A percentile compares a stretch with the other conserved stretches of the same genome.
Conservation (phyloP, 2,888 invertebrate species). For the Ischnura elegans region DNA sequence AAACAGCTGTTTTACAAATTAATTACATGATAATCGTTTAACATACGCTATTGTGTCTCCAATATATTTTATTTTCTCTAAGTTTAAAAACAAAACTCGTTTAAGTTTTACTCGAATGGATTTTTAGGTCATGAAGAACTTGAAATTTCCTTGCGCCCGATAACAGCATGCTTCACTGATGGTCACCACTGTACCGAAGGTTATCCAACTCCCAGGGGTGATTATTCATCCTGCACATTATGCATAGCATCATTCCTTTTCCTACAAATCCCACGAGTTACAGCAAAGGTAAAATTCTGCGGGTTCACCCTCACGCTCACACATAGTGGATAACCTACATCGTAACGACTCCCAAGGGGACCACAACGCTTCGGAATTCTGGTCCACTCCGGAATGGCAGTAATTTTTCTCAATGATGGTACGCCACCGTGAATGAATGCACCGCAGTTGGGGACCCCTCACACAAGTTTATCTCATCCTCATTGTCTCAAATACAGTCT, state of each 20-base stretch:
- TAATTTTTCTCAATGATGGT: background rate
- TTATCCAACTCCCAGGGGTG: background rate
- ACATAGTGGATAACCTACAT: background rate
- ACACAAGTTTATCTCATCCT: no score
- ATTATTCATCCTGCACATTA: background rate
- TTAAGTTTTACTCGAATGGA: no score
- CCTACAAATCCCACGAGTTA: background rate
- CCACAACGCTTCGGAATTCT: background rate
- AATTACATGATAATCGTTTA: no score
- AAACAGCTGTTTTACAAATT: no score
- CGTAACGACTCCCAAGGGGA: background rate
- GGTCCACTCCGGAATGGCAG: background rate
- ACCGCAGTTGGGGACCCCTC: no score
- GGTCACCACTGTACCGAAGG: background rate
- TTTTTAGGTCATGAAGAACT: background rate
- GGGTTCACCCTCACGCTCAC: background rate
- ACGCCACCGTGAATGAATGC: background rate
- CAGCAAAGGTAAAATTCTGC: background rate
- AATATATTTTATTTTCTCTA: no score
- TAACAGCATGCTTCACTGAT: background rate
- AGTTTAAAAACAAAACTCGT: no score
- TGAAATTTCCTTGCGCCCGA: background rate
- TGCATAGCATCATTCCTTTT: background rate
- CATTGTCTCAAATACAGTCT: no score
- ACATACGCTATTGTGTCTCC: no score